Conservation (phyloP, 2,888 invertebrate genomes). For the Hyposoter dolosus region DNA sequence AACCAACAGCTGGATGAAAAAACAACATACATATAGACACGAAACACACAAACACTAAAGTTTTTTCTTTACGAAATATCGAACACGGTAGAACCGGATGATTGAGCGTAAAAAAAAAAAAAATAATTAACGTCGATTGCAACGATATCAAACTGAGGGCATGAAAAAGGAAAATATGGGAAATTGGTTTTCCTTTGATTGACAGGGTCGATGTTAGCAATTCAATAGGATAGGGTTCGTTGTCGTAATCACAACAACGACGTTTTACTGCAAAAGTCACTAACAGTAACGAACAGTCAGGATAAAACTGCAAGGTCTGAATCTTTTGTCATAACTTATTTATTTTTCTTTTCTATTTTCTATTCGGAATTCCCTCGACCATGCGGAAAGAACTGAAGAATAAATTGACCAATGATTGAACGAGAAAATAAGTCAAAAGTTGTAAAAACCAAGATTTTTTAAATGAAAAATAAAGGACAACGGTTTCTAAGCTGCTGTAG, state of each 20-base stretch:
- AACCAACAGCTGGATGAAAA: background rate
- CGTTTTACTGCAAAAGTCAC: background rate
- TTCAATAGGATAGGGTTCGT: background rate
- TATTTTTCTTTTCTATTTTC: too few relatives aligned
- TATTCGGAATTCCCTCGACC: background rate
- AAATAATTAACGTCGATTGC: slow-evolving; percentile 6
- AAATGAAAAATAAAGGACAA: background rate
- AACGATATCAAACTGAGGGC: background rate
- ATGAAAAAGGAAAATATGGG: background rate
- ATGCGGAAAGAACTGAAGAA: background rate
- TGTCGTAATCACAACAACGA: background rate
- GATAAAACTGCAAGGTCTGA: background rate
- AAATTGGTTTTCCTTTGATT: slow-evolving; percentile 17
- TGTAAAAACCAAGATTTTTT: background rate
- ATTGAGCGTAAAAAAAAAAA: slow-evolving; percentile 17
- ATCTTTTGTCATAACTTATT: background rate
- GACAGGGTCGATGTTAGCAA: background rate
- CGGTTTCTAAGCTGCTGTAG: too few relatives aligned
- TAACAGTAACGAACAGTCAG: background rate
- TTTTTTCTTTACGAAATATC: slow-evolving; percentile 5
- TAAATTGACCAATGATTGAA: too few relatives aligned
- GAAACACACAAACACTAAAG: background rate
- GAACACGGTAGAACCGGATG: background rate
- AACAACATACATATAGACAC: background rate
- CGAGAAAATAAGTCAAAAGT: too few relatives aligned